Conservation (phyloP, 1,140 invertebrate species). For the Belonocnema kinseyi region DNA sequence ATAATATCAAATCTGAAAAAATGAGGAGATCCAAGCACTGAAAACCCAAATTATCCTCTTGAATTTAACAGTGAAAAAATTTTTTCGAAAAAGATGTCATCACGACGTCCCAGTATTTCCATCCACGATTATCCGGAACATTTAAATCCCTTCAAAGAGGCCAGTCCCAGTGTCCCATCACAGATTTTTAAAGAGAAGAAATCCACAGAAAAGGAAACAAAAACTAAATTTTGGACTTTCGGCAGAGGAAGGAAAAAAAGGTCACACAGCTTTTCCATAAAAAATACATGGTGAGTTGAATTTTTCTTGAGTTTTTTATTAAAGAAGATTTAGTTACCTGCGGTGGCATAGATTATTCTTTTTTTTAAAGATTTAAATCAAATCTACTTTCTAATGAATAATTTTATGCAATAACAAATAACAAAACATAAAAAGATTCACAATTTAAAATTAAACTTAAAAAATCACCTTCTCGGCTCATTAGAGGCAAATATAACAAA, state of each 20-base stretch:
- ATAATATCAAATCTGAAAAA: conserved; percentile 24
- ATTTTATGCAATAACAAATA: neutral
- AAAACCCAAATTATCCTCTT: conserved; percentile 31
- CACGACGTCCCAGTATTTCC: conserved; percentile 66
- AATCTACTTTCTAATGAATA: too few species aligned
- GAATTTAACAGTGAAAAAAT: conserved; percentile 41
- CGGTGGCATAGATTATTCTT: conserved; percentile 26
- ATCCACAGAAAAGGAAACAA: conserved; percentile 59
- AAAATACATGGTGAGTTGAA: conserved; percentile 64
- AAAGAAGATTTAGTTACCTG: too few species aligned
- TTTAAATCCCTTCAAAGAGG: conserved; percentile 83
- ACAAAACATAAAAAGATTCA: neutral
- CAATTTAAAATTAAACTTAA: too few species aligned
- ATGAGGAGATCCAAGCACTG: conserved; percentile 16
- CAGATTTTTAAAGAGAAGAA: conserved; percentile 55
- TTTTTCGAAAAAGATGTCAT: conserved; percentile 59
- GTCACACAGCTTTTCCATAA: conserved; percentile 69
- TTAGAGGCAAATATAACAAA: neutral
- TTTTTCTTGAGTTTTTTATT: too few species aligned
- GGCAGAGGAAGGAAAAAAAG: conserved; percentile 67
- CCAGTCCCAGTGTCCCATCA: conserved; percentile 68
- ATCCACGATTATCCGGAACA: conserved; percentile 84
- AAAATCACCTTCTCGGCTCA: too few species aligned
- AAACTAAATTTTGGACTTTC: conserved; percentile 70
- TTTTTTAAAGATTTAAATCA: neutral